Evolutionary conservation across 2,113 vertebrate genomes (phyloP), one percentile per base, ranked within the genome.

Genomic region (Pontoporia blainvillei): DNA sequence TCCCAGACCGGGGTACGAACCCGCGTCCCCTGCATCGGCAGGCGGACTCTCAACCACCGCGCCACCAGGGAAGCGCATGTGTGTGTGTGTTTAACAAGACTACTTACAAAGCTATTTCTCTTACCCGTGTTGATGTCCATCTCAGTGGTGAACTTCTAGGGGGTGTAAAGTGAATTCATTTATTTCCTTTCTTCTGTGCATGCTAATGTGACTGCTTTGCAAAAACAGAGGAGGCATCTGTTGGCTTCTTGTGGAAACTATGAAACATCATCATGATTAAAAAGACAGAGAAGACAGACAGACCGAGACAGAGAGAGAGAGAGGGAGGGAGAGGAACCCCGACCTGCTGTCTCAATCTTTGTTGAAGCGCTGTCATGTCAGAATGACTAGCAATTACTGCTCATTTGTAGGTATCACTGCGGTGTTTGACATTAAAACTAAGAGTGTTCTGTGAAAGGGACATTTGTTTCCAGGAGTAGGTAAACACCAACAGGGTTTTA

Each of bases 1-100:
- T 46, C 44, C 44, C 44, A 0, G 10, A 46, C 44, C 0, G 9
- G 44, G 44, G 44, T 9, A 46, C 9, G 0, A 46, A 46, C 44
- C 0, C 44, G 0, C 2, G 44, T 2, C 2, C 44, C 44, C 0
- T 10, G 44, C 44, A 11, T 46, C 0, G 44, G 44, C 44, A 46
- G 44, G 10, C 0, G 44, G 44, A 46, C 44, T 46, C 44, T 2
- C 10, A 46, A 46, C 44, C 44, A 46, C 44, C 9, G 44, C 44
- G 0, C 44, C 44, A 44, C 44, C 44, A 2, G 44, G 44, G 44
- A 46, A 46, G 9, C 44, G 8, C 44, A 44, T 29, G 36, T 34
- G 8, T 29, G 17, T 27, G 2, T 62, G 69, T 36, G 34, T 18
- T 0, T 25, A 62, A 52, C 17, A 10, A 71, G 31, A 3, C 31